Conservation (phyloP, 1,140 invertebrate genomes). For the Drosophila arawakana region DNA sequence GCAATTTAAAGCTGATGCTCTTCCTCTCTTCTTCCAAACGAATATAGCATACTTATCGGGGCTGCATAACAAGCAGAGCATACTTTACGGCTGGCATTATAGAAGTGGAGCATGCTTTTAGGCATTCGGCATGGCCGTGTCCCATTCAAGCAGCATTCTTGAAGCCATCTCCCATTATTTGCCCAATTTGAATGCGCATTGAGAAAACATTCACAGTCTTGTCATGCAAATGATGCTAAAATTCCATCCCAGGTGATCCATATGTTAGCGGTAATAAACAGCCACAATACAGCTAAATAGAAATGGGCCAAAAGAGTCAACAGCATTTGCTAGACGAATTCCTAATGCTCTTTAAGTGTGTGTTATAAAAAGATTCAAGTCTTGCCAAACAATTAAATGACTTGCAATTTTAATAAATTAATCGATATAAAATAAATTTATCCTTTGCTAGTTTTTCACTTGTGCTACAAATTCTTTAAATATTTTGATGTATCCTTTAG, state of each 20-base stretch:
- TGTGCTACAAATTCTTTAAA: neutral
- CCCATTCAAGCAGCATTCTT: slow-evolving; percentile 4
- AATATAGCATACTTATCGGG: slow-evolving; percentile 9
- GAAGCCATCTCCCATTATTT: slow-evolving; percentile 45
- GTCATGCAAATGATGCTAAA: slow-evolving; percentile 65
- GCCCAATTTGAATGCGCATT: slow-evolving; percentile 63
- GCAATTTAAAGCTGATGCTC: slow-evolving; percentile 50
- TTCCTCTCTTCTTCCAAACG: slow-evolving; percentile 1
- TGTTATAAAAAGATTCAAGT: neutral
- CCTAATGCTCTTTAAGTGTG: slow-evolving; percentile 5
- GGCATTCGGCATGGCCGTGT: slow-evolving; percentile 21
- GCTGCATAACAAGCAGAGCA: slow-evolving; percentile 54
- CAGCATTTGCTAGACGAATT: neutral
- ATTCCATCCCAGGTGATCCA: slow-evolving; percentile 69
- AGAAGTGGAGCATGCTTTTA: slow-evolving; percentile 59
- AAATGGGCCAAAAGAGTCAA: neutral
- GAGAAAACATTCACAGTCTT: slow-evolving; percentile 60
- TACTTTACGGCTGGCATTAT: slow-evolving; percentile 43
- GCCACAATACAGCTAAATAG: slow-evolving; percentile 21
- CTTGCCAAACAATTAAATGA: neutral
- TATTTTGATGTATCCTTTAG: neutral
- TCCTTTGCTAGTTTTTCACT: neutral
- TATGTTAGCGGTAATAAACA: slow-evolving; percentile 73
- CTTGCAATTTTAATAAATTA: neutral
- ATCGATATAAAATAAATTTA: neutral